Evolutionary conservation across 1,140 invertebrate genomes (phyloP), one percentile per base, ranked within the genome.

Genomic region (Drosophila littoralis): DNA sequence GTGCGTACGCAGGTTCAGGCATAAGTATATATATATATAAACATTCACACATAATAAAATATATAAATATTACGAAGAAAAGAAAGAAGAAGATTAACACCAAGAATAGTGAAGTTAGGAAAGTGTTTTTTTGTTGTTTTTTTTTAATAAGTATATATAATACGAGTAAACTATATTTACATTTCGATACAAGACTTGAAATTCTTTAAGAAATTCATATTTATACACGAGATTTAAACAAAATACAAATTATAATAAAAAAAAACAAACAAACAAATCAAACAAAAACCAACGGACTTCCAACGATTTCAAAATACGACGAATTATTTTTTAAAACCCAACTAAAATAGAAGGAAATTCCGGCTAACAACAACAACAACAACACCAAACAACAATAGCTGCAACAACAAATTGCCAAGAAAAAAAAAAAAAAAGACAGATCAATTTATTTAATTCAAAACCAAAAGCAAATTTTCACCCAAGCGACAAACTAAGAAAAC

Each of bases 281-380:
- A 45, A 66, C 52, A 8, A 58, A 67, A 13, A 68, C 67, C 70
- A 90, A 90, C 79, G 78, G 78, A 90, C 86, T 90, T 90, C 85
- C 85, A 90, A 90, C 85, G 85, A 90, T 86, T 90, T 90, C 81
- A 79, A 81, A 75, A 57, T 77, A 86, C 85, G 86, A 90, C 86
- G 85, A 90, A 90, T 71, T 79, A 90, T 84, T 83, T 85, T 28
- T 71, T 77, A 82, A 54, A 77, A 68, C 46, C 40, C 35, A 78
- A 61, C 45, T 59, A 33, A 77, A 76, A 48, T 35, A 48, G 40
- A 59, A 28, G 38, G 45, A 75, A 60, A 46, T 51, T 35, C 59
- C 64, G 83, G 71, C 77, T 79, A 80, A 89, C 66, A 79, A 54
- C 36, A 59, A 17, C 40, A 54, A 60, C 10, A 70, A 59, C 38